Percentiles rank a stretch among this genome's conserved stretches.
Evolutionary conservation across 2,888 invertebrate genomes (phyloP).

Genomic region (Andrena dorsata): DNA sequence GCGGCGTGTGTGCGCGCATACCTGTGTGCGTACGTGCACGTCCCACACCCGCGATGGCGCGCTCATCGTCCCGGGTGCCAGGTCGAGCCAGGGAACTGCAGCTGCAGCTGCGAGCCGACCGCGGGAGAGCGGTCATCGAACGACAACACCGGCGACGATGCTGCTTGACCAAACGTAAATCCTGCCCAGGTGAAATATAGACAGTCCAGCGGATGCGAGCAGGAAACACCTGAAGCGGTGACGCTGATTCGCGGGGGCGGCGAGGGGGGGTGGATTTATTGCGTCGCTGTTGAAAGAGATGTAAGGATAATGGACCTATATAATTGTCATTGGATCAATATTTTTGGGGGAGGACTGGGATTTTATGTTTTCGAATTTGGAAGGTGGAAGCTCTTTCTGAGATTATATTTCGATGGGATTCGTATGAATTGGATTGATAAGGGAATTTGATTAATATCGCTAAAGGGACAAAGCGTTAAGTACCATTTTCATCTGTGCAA

Average conservation of each 20-base stretch:
- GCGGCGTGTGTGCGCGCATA: constrained; percentile 26
- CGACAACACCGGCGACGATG: constrained; percentile 47
- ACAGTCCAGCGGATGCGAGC: constrained; percentile 61
- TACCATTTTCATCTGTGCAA: no score
- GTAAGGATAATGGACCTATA: constrained; percentile 32
- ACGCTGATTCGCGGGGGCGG: constrained; percentile 14
- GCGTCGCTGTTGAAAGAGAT: constrained; percentile 27
- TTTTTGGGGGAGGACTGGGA: neutral
- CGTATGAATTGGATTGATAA: neutral
- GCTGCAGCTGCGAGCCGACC: constrained; percentile 60
- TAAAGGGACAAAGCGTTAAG: no score
- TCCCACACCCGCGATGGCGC: neutral
- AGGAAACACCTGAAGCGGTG: constrained; percentile 45
- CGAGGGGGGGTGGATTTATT: constrained; percentile 43
- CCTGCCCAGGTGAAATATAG: constrained; percentile 63
- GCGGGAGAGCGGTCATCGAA: constrained; percentile 57
- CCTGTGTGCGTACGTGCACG: constrained; percentile 23
- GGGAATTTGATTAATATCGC: no score
- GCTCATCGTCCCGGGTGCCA: constrained; percentile 51
- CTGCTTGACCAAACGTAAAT: constrained; percentile 63
- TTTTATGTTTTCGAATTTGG: neutral
- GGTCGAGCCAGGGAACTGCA: constrained; percentile 71
- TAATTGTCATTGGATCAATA: constrained; percentile 1
- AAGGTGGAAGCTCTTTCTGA: neutral
- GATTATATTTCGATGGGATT: neutral